phyloP scores from a whole-genome alignment of 2,113 vertebrate species.

The Canis aureus region DNA sequence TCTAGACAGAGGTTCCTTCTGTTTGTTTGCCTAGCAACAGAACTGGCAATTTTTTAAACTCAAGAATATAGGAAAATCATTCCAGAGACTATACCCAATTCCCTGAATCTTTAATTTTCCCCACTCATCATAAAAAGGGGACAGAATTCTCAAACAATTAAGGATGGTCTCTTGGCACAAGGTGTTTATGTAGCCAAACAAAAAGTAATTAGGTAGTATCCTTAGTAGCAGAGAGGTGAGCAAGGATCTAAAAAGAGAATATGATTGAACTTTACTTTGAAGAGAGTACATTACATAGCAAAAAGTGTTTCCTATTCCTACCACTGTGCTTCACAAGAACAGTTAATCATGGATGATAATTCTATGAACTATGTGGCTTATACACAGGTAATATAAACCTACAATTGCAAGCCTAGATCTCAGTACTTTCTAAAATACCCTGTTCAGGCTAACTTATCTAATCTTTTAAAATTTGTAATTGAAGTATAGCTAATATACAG shows the following conservation, averaged over 20 bases:
- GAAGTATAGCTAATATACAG: neutral
- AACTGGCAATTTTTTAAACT: neutral
- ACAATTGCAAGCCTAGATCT: conserved; percentile 12
- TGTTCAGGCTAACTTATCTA: neutral
- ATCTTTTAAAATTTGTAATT: neutral
- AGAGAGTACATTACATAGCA: conserved; percentile 49
- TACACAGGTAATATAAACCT: conserved; percentile 39
- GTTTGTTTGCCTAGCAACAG: conserved; percentile 49
- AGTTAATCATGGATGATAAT: conserved; percentile 55
- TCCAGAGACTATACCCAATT: conserved; percentile 12
- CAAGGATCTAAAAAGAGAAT: conserved; percentile 52
- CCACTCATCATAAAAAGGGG: conserved; percentile 39
- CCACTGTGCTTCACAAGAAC: conserved; percentile 18
- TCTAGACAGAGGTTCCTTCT: conserved; percentile 43
- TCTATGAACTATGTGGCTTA: neutral
- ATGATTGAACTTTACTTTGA: conserved; percentile 59
- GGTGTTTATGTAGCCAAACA: conserved; percentile 49
- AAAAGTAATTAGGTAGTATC: conserved; percentile 57
- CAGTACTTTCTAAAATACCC: conserved; percentile 42
- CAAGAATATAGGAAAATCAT: conserved; percentile 48
- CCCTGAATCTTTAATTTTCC: conserved; percentile 55
- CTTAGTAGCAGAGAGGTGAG: conserved; percentile 33
- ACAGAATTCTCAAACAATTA: conserved; percentile 50
- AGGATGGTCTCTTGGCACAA: conserved; percentile 4
- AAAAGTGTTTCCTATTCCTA: conserved; percentile 66